Evolutionary conservation across 2,888 invertebrate species (phyloP), one percentile per base, ranked within the genome.

Genomic region (Morinoia aosen): DNA sequence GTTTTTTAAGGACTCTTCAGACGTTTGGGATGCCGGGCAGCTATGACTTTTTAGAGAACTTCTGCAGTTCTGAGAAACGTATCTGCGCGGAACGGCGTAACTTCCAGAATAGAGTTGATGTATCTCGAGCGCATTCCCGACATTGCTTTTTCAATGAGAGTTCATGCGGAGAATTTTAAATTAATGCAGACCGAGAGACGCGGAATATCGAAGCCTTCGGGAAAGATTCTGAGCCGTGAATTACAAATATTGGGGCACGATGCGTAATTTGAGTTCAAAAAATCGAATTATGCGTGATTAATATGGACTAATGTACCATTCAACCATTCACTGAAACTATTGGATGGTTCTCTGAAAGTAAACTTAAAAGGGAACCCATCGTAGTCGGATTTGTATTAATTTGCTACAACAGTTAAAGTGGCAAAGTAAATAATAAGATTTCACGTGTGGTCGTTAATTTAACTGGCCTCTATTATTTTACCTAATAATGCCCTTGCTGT

Each of bases 1-100:
- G 90, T 48, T 90, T 48, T 90, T 90, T 48, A 90, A 90, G 90
- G 48, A 48, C 90, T 48, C 90, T 90, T 90, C 39, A 90, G 48
- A 90, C 48, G 90, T 39, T 90, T 90, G 40, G 16, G 90, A 90
- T 90, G 39, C 90, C 48, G 12, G 40, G 48, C 90, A 40, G 90
- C 48, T 5, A 90, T 90, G 90, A 90, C 39, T 48, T 90, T 90
- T 76, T 76, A 76, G 33, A 76, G 76, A 76, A 76, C 76, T 76
- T 76, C 12, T 76, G 76, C 76, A 76, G 25, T 76, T 76, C 76
- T 76, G 76, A 76, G 76, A 76, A 76, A 76, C 33, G 33, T 33
- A 76, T 76, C 76, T 10, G 76, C 33, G 2, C 76, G 76, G 25
- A 76, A 76, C 76, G 76, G 33, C 76, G 19, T 10, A 76, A 76